Percentiles rank a stretch among this genome's conserved stretches.
These are phyloP conservation scores for Bovichtus diacanthus DNA, from an alignment of 2,797 vertebrate species.

Conservation along the genomic window DNA sequence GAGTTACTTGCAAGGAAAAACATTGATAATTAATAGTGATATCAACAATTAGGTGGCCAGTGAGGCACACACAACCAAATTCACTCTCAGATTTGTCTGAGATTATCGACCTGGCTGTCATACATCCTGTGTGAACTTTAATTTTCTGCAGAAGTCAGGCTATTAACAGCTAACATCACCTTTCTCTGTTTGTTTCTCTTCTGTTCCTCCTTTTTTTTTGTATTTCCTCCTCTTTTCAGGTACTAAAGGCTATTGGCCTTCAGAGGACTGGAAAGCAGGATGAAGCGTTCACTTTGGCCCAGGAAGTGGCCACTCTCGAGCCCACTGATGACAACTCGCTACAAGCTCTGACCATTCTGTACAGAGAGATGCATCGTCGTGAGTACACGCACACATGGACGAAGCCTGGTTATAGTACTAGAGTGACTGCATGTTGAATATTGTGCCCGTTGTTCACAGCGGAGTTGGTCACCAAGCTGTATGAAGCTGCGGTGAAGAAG, in stretches of 20 bases:
- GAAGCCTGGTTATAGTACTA: neutral
- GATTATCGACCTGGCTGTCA: no score
- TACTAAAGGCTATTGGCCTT: slow-evolving; percentile 97
- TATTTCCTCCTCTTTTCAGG: slow-evolving; percentile 75
- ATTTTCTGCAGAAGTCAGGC: no score
- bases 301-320: slow-evolving; percentile 95
- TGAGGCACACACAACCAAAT: no score
- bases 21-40: no score
- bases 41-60: no score
- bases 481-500: slow-evolving; percentile 97
- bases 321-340: slow-evolving; percentile 98
- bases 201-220: neutral
- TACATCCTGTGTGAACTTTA: no score
- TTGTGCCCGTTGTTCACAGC: slow-evolving; percentile 80
- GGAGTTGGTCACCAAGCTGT: slow-evolving; percentile 98
- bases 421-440: neutral
- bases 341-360: slow-evolving; percentile 97
- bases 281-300: slow-evolving; percentile 94
- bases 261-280: slow-evolving; percentile 97
- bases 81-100: no score
- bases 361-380: slow-evolving; percentile 96
- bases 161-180: no score
- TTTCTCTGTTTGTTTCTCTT: neutral
- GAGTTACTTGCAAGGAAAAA: no score
- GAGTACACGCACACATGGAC: slow-evolving; percentile 42